Evolutionary conservation across 2,113 vertebrate genomes (phyloP).

Genomic region (Tenebrosternarchus preto): DNA sequence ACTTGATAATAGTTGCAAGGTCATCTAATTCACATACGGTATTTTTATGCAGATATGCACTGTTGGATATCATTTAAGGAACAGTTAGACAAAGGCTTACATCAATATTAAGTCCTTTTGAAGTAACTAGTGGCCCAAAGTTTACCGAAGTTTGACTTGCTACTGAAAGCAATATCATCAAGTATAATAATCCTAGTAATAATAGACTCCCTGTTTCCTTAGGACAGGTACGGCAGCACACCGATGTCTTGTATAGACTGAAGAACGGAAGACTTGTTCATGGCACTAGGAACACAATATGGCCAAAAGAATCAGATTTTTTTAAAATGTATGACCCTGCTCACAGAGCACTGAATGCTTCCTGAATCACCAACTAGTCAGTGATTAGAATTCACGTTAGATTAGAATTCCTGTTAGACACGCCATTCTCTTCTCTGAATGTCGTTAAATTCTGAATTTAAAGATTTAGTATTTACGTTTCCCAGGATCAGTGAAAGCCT

Average conservation of each 20-base stretch:
- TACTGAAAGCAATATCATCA: background rate
- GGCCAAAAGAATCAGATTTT: background rate
- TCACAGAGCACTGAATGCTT: background rate
- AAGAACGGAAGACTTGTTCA: background rate
- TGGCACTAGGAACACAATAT: background rate
- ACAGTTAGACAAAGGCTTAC: background rate
- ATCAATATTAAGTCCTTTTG: too few species aligned
- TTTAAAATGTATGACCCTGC: background rate
- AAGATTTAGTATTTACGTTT: slow-evolving; percentile 10
- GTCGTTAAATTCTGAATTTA: background rate
- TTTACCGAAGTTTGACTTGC: too few species aligned
- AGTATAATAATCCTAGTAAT: background rate
- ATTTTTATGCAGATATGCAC: background rate
- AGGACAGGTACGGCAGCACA: background rate
- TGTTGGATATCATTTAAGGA: background rate
- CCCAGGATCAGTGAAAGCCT: slow-evolving; percentile 20
- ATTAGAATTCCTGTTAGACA: background rate
- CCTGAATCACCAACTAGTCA: background rate
- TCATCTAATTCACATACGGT: slow-evolving; percentile 2
- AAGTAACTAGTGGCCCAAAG: too few species aligned
- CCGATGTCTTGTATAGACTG: background rate
- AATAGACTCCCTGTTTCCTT: background rate
- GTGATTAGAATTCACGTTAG: background rate
- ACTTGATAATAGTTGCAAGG: slow-evolving; percentile 40
- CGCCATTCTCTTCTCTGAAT: background rate